Conservation (phyloP, 2,113 vertebrate species). For the Triplophysa tibetana region DNA sequence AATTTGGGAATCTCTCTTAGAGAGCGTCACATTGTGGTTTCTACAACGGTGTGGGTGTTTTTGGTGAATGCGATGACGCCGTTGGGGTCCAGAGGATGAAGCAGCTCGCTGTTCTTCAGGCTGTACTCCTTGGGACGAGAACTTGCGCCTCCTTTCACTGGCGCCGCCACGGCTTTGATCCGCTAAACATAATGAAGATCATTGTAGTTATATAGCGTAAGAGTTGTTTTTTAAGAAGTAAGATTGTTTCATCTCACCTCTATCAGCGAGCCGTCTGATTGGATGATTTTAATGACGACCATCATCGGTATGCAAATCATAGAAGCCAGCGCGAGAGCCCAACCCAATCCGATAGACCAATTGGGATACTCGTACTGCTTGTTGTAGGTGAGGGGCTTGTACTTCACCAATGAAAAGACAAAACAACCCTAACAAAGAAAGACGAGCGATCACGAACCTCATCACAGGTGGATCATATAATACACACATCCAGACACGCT, state of each 20-base stretch:
- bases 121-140: conserved; percentile 76
- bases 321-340: conserved; percentile 90
- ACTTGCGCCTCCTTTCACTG: conserved; percentile 80
- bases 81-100: conserved; percentile 76
- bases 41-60: conserved; percentile 92
- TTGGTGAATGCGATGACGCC: conserved; percentile 83
- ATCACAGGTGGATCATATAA: neutral
- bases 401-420: conserved; percentile 94
- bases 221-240: neutral
- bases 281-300: conserved; percentile 89
- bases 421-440: conserved; percentile 86
- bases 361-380: conserved; percentile 92
- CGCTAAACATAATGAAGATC: conserved; percentile 71
- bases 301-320: conserved; percentile 98
- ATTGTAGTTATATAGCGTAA: no score
- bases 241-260: conserved; percentile 77
- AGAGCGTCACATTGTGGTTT: conserved; percentile 97
- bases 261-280: conserved; percentile 88
- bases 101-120: conserved; percentile 73
- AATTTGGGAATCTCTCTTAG: conserved; percentile 70
- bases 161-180: conserved; percentile 90
- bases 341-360: conserved; percentile 95
- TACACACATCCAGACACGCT: conserved; percentile 54
- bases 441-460: neutral
- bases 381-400: conserved; percentile 95